These are phyloP conservation scores for Drosophila sturtevanti DNA, from an alignment of 1,140 invertebrate genomes.

Conservation along the genomic window DNA sequence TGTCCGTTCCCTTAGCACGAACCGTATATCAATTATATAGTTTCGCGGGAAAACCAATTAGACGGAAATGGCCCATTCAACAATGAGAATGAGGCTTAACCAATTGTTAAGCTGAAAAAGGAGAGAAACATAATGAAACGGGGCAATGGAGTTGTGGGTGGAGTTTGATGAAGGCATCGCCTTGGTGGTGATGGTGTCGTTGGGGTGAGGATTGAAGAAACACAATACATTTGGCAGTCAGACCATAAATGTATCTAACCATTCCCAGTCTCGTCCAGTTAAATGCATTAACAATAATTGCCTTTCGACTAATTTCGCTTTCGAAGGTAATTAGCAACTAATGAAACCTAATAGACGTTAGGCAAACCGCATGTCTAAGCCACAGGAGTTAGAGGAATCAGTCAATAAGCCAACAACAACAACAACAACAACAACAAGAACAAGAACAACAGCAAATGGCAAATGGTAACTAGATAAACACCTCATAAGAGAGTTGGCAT, in stretches of 20 bases:
- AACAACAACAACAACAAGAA: slow-evolving; percentile 48
- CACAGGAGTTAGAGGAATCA: slow-evolving; percentile 42
- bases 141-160: background rate
- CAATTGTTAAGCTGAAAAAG: background rate
- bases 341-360: slow-evolving; percentile 64
- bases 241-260: slow-evolving; percentile 45
- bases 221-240: slow-evolving; percentile 42
- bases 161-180: too few relatives aligned
- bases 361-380: slow-evolving; percentile 45
- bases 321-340: slow-evolving; percentile 71
- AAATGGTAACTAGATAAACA: slow-evolving; percentile 48
- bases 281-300: slow-evolving; percentile 79
- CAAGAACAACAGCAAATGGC: slow-evolving; percentile 1
- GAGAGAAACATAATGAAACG: background rate
- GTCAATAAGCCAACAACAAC: slow-evolving; percentile 48
- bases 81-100: background rate
- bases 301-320: slow-evolving; percentile 71
- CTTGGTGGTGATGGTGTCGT: too few relatives aligned
- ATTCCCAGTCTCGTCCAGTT: slow-evolving; percentile 23
- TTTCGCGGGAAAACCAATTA: slow-evolving; percentile 6
- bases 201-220: background rate
- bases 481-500: slow-evolving; percentile 40
- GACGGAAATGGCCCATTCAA: background rate
- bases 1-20: background rate
- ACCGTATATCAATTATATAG: slow-evolving; percentile 9